Percentiles rank a stretch among this genome's conserved stretches.
These are phyloP conservation scores for Ormyrus thymus DNA, from an alignment of 2,888 invertebrate genomes.

Conservation along the genomic window DNA sequence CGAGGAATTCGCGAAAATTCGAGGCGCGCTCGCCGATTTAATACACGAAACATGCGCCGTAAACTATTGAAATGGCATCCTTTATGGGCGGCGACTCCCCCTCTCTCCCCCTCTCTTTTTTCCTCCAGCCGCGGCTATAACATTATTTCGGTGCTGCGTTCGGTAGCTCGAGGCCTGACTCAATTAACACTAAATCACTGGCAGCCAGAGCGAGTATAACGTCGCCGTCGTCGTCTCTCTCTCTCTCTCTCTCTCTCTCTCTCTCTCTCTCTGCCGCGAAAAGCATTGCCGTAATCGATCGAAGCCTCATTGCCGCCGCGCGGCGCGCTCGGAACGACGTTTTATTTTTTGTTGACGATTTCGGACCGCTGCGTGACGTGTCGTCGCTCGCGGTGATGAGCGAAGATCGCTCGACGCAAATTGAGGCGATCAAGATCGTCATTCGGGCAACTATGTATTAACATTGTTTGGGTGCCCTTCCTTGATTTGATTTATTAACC, in stretches of 20 bases:
- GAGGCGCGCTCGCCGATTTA: slow-evolving; percentile 42
- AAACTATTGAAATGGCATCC: slow-evolving; percentile 56
- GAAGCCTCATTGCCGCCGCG: background rate
- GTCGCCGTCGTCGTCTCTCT: background rate
- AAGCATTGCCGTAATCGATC: slow-evolving; percentile 33
- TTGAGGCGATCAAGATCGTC: background rate
- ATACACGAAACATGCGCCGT: slow-evolving; percentile 55
- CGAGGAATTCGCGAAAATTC: background rate
- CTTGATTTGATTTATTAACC: too few relatives aligned
- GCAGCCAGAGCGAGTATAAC: background rate
- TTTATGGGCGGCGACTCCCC: slow-evolving; percentile 42
- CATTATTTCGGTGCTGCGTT: too few relatives aligned
- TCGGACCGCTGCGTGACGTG: background rate
- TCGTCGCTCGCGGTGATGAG: background rate
- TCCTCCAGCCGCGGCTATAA: too few relatives aligned
- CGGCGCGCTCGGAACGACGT: background rate
- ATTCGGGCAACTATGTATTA: slow-evolving; percentile 2
- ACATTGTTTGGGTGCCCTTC: background rate
- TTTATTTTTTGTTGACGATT: background rate
- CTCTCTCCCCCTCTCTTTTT: slow-evolving; percentile 45
- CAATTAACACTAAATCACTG: slow-evolving; percentile 59
- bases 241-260: background rate
- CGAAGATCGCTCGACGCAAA: background rate
- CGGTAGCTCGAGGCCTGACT: slow-evolving; percentile 39
- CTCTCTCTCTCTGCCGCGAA: background rate